phyloP scores from a whole-genome alignment of 2,113 vertebrate species.

The Chrysemys picta region DNA sequence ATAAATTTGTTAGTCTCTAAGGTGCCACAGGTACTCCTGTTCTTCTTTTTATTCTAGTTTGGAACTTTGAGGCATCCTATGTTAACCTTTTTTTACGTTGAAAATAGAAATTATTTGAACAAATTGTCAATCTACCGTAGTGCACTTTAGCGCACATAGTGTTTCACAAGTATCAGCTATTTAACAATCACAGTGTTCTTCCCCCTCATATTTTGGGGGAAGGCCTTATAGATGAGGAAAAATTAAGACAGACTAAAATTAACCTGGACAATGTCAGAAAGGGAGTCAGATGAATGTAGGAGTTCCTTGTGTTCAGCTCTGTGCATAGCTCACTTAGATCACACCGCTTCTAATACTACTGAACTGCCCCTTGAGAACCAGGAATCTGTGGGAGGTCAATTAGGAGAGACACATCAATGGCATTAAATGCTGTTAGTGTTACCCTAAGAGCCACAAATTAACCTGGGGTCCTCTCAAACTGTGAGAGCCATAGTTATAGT shows the following conservation, averaged over 20 bases:
- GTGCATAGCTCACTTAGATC: not conserved
- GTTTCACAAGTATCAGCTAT: constrained; percentile 19
- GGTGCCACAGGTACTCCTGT: too few species aligned
- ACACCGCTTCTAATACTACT: not conserved
- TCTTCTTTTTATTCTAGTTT: not conserved
- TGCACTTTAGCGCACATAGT: not conserved
- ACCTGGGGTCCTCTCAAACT: not conserved
- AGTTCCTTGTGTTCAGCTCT: not conserved
- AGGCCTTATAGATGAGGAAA: constrained; percentile 25
- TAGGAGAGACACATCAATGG: not conserved
- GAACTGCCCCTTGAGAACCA: not conserved
- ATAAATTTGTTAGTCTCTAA: too few species aligned
- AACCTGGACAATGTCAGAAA: constrained; percentile 34
- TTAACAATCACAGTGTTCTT: not conserved
- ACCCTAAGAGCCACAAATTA: not conserved
- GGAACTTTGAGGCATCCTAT: not conserved
- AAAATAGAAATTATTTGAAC: constrained; percentile 15
- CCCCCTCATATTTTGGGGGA: not conserved
- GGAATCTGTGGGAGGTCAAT: not conserved
- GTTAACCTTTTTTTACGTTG: not conserved
- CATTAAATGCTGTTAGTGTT: not conserved
- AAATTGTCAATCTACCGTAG: constrained; percentile 23
- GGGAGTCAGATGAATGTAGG: not conserved
- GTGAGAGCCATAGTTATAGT: not conserved
- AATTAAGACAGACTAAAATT: constrained; percentile 22